These are phyloP conservation scores for Chloroclystis v-ata DNA, from an alignment of 2,888 invertebrate species.

Conservation along the genomic window DNA sequence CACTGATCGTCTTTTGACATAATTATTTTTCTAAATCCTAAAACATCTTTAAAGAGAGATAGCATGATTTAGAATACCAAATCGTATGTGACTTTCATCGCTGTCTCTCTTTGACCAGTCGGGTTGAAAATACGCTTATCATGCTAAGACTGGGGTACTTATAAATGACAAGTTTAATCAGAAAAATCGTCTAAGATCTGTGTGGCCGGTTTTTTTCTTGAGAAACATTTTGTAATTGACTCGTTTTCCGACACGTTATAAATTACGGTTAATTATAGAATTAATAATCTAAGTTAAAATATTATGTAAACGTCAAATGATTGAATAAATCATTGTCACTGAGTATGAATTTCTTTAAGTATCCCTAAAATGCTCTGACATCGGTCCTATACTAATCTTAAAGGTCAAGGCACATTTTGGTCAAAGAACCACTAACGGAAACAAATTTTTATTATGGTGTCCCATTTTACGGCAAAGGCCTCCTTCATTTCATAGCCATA, in stretches of 20 bases:
- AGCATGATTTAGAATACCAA: too few species aligned
- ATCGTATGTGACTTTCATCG: background rate
- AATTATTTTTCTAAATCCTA: too few species aligned
- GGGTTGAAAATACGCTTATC: slow-evolving; percentile 23
- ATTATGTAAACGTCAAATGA: slow-evolving; percentile 11
- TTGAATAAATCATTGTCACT: slow-evolving; percentile 18
- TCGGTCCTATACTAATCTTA: too few species aligned
- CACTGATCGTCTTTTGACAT: too few species aligned
- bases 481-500: too few species aligned
- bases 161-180: background rate
- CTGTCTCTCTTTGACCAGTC: slow-evolving; percentile 17
- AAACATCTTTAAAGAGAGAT: too few species aligned
- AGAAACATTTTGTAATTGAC: background rate
- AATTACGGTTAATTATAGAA: slow-evolving; percentile 1
- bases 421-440: too few species aligned
- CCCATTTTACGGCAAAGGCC: too few species aligned
- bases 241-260: slow-evolving; percentile 1
- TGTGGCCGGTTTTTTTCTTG: background rate
- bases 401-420: too few species aligned
- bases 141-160: slow-evolving; percentile 22
- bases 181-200: background rate
- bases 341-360: slow-evolving; percentile 12
- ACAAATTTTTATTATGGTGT: too few species aligned
- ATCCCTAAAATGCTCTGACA: too few species aligned
- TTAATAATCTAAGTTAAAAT: slow-evolving; percentile 7